Conservation (phyloP, 2,797 vertebrate genomes). For the Acrocephalus scirpaceus region DNA sequence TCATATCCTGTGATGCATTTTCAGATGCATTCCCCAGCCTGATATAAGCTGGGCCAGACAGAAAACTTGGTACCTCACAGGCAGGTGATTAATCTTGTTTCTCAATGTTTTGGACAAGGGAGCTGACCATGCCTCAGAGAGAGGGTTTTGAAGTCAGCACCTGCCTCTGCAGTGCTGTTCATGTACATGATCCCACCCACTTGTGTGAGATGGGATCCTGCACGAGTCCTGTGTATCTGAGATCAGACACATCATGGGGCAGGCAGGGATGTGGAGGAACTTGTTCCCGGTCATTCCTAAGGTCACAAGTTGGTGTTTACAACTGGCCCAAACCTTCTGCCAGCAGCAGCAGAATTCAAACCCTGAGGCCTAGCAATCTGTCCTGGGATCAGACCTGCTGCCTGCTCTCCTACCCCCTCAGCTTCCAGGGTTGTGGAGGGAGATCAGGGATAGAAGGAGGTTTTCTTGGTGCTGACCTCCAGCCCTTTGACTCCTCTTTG, state of each 20-base stretch:
- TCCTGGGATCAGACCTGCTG: background rate
- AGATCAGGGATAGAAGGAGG: background rate
- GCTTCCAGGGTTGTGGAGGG: background rate
- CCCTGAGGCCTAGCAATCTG: background rate
- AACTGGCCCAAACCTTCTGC: background rate
- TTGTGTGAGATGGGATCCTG: background rate
- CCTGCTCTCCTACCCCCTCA: background rate
- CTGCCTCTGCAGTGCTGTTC: background rate
- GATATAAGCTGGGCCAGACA: background rate
- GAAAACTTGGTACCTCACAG: background rate
- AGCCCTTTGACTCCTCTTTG: background rate
- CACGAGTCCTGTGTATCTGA: background rate
- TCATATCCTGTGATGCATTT: background rate
- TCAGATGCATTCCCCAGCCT: background rate
- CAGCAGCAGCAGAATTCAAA: background rate
- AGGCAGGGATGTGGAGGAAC: background rate
- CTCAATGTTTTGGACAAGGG: background rate
- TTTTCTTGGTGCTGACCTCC: background rate
- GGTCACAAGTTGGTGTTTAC: background rate
- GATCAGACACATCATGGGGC: background rate
- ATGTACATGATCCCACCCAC: accelerated
- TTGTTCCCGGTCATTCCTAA: background rate
- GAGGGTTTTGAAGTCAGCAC: background rate
- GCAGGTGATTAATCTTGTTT: background rate
- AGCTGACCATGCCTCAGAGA: background rate